phyloP scores from a whole-genome alignment of 2,797 vertebrate genomes.

The Benthosema pterotum region DNA sequence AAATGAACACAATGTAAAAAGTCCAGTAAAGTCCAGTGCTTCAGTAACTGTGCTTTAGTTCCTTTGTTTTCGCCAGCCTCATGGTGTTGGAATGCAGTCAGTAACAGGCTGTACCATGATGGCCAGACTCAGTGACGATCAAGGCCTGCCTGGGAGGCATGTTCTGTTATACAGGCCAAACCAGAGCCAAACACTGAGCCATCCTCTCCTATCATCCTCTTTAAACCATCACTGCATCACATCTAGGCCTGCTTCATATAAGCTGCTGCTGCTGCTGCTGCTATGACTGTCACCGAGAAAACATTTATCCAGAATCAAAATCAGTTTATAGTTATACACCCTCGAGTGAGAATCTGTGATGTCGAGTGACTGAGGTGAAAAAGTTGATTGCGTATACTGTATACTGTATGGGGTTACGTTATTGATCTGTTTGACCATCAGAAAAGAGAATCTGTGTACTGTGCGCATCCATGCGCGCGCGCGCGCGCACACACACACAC shows the following conservation, averaged over 20 bases:
- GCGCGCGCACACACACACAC: not conserved
- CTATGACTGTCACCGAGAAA: no score
- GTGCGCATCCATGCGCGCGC: not conserved
- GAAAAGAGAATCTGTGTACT: not conserved
- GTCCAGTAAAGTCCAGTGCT: no score
- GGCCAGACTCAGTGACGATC: constrained; percentile 46
- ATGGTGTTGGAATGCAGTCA: constrained; percentile 72
- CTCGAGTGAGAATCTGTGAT: not conserved
- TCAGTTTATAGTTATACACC: no score
- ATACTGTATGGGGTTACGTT: not conserved
- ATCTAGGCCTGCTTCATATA: not conserved
- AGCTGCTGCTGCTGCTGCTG: no score
- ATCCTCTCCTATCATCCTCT: constrained; percentile 22
- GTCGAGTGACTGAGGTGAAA: not conserved
- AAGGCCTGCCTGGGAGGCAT: constrained; percentile 22
- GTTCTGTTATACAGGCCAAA: constrained; percentile 48
- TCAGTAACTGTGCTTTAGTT: no score
- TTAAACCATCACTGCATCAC: constrained; percentile 17
- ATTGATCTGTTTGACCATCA: not conserved
- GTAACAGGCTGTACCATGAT: constrained; percentile 78
- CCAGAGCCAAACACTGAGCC: constrained; percentile 44
- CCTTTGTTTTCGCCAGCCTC: constrained; percentile 45
- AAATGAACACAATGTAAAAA: no score
- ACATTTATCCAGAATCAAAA: no score
- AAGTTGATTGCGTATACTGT: not conserved